Base-by-base conservation (phyloP, 2,113 vertebrate species). In the Procavia capensis region DNA sequence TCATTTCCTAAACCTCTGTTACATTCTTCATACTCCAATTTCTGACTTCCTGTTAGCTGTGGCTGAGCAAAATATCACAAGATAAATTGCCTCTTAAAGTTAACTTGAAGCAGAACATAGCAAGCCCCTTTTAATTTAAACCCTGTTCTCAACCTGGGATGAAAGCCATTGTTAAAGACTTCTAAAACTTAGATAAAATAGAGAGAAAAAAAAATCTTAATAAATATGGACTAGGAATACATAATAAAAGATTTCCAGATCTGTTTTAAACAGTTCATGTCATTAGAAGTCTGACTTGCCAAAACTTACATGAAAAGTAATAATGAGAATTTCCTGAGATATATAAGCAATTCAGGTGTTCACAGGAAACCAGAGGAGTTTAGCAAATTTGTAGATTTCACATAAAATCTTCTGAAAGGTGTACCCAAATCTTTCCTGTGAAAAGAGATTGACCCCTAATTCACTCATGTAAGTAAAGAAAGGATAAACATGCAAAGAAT, bases 1-100 rank as follows among this genome's bases (percentile, higher is more conserved):
- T 9, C 4, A 5, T 64, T 54, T 4, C 9, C 41, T 6, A 29
- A 0, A 3, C 1, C 39, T 22, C 22, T 8, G 2, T 63, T 64
- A 25, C 3, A 54, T 13, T 83, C 16, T 45, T 4, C 20, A 41
- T 2, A 45, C 0, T 39, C 3, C 19, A 90, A 10, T 81, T 85
- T 87, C 34, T 64, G 17, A 45, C 5, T 66, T 76, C 45, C 31
- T 5, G 64, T 64, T 45, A 47, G 19, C 31, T 80, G n/a, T 89
- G 41, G 20, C 31, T 54, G 31, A 14, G 1, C 24, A 75, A 29
- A 81, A 43, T 74, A 43, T 63, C 34, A 36, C 27, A 70, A 47
- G 41, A 24, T 19, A 94, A 87, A 74, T 31, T 80, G 9, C 41
- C 79, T 88, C 29, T 72, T 83, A 61, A 50, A 75, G 2, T 83